A percentile compares a stretch with the other conserved stretches of the same genome.
These are phyloP conservation scores for Frankliniella fusca DNA, from an alignment of 2,888 invertebrate genomes.

Conservation along the genomic window DNA sequence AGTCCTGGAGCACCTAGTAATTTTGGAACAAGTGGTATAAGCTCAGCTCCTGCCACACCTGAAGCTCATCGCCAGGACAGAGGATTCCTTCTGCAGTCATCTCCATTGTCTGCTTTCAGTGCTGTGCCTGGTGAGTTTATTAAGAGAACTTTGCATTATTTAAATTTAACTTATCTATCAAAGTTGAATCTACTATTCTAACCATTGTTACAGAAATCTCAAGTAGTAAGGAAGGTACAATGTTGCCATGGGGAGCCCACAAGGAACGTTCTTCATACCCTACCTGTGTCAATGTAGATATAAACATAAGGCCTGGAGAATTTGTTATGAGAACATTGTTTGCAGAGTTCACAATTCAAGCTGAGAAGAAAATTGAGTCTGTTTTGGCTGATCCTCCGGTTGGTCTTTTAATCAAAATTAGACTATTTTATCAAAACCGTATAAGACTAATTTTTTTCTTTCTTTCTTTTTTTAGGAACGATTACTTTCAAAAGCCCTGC, in stretches of 20 bases:
- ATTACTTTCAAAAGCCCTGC: slow-evolving; percentile 89
- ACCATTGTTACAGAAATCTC: neutral
- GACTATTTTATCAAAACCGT: slow-evolving; percentile 8
- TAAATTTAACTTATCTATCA: neutral
- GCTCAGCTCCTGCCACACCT: neutral
- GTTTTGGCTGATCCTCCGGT: slow-evolving; percentile 89
- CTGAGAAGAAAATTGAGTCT: slow-evolving; percentile 92
- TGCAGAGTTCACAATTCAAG: slow-evolving; percentile 89
- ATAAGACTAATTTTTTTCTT: neutral
- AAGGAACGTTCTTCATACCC: slow-evolving; percentile 60
- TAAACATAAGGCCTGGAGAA: slow-evolving; percentile 81
- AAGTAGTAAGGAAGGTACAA: slow-evolving; percentile 49
- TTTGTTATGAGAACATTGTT: slow-evolving; percentile 94
- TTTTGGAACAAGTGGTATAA: neutral
- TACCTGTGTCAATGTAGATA: slow-evolving; percentile 52
- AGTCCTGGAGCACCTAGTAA: neutral
- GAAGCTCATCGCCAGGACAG: neutral
- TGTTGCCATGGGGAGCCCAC: slow-evolving; percentile 80
- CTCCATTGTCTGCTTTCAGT: neutral
- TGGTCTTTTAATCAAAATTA: slow-evolving; percentile 40
- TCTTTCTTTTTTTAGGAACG: slow-evolving; percentile 63
- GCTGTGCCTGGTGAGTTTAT: neutral
- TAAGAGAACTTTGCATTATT: neutral
- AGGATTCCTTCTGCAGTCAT: slow-evolving; percentile 5
- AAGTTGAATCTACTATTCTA: neutral